Evolutionary conservation across 2,797 vertebrate species (phyloP).

Genomic region (Pseudochromis fuscus): DNA sequence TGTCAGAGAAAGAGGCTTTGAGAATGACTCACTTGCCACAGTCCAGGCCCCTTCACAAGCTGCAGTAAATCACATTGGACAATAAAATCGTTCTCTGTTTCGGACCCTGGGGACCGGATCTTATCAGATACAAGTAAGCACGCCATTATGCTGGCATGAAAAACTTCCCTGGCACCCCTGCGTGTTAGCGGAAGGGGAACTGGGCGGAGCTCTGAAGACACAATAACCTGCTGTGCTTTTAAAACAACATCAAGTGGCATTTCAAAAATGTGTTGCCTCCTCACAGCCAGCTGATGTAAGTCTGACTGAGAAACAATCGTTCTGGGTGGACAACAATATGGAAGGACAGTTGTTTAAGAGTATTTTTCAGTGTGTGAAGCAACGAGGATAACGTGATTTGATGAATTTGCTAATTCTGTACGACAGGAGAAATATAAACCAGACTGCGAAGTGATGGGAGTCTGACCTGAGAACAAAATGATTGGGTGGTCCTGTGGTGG

Average conservation of each 20-base stretch:
- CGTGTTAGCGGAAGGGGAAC: conserved; percentile 11
- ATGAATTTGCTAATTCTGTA: conserved; percentile 14
- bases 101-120: neutral
- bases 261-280: conserved; percentile 17
- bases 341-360: conserved; percentile 1
- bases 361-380: neutral
- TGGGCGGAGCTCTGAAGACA: conserved; percentile 9
- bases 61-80: conserved; percentile 22
- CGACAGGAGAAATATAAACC: neutral
- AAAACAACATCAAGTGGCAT: conserved; percentile 15
- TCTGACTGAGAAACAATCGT: neutral
- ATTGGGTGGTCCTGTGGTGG: conserved; percentile 10
- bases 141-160: conserved; percentile 18
- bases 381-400: neutral
- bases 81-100: conserved; percentile 24
- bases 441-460: conserved; percentile 6
- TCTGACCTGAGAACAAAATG: conserved; percentile 13
- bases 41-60: neutral
- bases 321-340: neutral
- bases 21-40: conserved; percentile 4
- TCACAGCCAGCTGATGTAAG: neutral
- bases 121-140: conserved; percentile 16
- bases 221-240: conserved; percentile 22
- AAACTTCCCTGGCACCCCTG: neutral
- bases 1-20: neutral